Percentiles rank a stretch among this genome's conserved stretches.
phyloP scores from a whole-genome alignment of 2,888 invertebrate species.

The Acheta domesticus region DNA sequence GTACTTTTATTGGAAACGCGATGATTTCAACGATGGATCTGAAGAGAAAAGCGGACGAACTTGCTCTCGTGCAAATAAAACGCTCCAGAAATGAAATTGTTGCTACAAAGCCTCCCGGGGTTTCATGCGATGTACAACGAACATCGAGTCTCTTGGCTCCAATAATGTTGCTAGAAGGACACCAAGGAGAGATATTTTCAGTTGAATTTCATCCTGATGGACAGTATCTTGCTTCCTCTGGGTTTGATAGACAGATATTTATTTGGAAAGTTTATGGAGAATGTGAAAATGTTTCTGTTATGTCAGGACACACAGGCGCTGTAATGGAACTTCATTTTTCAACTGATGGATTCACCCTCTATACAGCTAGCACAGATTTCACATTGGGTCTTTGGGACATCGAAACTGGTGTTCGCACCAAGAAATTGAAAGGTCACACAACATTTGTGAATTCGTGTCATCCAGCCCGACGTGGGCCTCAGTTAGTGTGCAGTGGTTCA shows the following conservation, averaged over 20 bases:
- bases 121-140: slow-evolving; percentile 64
- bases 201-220: slow-evolving; percentile 96
- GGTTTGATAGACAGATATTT: slow-evolving; percentile 92
- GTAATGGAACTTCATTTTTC: slow-evolving; percentile 90
- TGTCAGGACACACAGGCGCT: slow-evolving; percentile 94
- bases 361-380: slow-evolving; percentile 91
- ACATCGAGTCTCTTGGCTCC: slow-evolving; percentile 88
- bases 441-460: slow-evolving; percentile 59
- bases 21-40: slow-evolving; percentile 47
- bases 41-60: slow-evolving; percentile 64
- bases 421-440: slow-evolving; percentile 74
- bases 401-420: slow-evolving; percentile 78
- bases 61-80: slow-evolving; percentile 54
- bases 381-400: slow-evolving; percentile 96
- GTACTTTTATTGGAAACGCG: too few species aligned
- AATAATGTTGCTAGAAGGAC: slow-evolving; percentile 94
- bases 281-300: slow-evolving; percentile 91
- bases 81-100: slow-evolving; percentile 63
- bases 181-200: slow-evolving; percentile 93
- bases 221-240: slow-evolving; percentile 86
- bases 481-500: slow-evolving; percentile 85
- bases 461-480: slow-evolving; percentile 79
- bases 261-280: slow-evolving; percentile 97
- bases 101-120: slow-evolving; percentile 55
- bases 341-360: slow-evolving; percentile 77